Evolutionary conservation across 2,113 vertebrate genomes (phyloP).

Genomic region (Dendropsophus ebraccatus): DNA sequence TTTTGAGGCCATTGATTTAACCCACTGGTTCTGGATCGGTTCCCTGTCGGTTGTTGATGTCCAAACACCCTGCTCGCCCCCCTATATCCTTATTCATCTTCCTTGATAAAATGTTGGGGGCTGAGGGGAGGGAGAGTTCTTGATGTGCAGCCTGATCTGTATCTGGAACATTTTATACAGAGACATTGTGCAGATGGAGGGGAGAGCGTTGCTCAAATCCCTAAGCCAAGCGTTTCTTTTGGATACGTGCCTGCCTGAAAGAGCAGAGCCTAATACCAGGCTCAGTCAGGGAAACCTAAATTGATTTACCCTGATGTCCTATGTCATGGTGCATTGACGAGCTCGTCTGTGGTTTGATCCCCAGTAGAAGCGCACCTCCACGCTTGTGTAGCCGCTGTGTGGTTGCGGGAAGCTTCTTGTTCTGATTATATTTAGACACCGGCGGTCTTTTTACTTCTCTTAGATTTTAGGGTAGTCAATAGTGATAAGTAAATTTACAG

Average conservation of each 20-base stretch:
- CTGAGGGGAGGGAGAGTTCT: constrained; percentile 22
- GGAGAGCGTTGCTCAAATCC: constrained; percentile 45
- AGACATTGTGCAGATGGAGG: constrained; percentile 47
- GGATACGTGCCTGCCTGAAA: constrained; percentile 16
- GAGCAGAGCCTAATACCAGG: constrained; percentile 27
- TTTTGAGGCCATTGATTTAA: constrained; percentile 21
- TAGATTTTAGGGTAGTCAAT: too few species aligned
- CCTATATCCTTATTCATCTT: not conserved
- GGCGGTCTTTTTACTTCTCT: too few species aligned
- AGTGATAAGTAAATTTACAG: too few species aligned
- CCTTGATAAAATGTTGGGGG: constrained; percentile 33
- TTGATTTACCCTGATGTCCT: constrained; percentile 35
- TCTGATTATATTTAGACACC: too few species aligned
- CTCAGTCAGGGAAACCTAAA: constrained; percentile 21
- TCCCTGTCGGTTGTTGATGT: constrained; percentile 15
- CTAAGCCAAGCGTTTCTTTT: constrained; percentile 28
- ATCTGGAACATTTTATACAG: constrained; percentile 48
- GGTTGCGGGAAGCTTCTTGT: too few species aligned
- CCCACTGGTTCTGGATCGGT: not conserved
- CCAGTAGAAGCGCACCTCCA: not conserved
- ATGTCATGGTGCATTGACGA: not conserved
- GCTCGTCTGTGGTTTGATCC: not conserved
- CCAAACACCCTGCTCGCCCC: not conserved
- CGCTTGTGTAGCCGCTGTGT: too few species aligned
- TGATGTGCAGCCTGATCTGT: constrained; percentile 49